Conservation (phyloP, 2,113 vertebrate genomes). For the Circaetus cinerascens region DNA sequence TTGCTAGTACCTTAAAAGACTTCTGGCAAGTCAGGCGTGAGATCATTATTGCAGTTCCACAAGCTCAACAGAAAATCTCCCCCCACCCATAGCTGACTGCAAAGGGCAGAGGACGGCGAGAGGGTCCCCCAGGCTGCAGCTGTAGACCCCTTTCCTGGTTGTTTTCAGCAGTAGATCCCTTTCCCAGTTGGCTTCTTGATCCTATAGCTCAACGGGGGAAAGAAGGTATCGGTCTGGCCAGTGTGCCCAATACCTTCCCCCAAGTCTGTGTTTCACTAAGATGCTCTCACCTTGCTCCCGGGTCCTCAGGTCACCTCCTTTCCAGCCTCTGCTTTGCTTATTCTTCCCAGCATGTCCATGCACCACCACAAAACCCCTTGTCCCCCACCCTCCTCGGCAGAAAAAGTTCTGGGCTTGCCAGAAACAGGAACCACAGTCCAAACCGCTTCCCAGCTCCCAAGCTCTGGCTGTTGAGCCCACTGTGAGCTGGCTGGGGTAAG, state of each 20-base stretch:
- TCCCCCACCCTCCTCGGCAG: neutral
- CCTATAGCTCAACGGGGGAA: too few species aligned
- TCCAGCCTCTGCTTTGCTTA: neutral
- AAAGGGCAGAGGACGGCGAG: fast-evolving
- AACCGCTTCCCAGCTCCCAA: neutral
- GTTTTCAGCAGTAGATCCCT: neutral
- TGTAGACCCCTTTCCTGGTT: neutral
- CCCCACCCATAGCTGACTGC: neutral
- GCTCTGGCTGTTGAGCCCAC: neutral
- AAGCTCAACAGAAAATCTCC: neutral
- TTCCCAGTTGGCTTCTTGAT: neutral
- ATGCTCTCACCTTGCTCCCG: neutral
- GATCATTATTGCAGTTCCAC: neutral
- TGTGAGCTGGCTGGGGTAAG: neutral
- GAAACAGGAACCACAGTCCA: neutral
- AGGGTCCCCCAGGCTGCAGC: neutral
- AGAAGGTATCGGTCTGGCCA: neutral
- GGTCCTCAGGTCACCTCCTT: neutral
- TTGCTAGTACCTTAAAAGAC: neutral
- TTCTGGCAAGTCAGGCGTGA: neutral
- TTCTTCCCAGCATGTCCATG: neutral
- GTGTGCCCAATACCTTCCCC: neutral
- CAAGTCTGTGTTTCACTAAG: neutral
- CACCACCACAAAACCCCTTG: neutral
- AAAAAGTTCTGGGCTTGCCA: neutral